Conservation (phyloP, 2,797 vertebrate genomes). For the Sebastes matsubarae region DNA sequence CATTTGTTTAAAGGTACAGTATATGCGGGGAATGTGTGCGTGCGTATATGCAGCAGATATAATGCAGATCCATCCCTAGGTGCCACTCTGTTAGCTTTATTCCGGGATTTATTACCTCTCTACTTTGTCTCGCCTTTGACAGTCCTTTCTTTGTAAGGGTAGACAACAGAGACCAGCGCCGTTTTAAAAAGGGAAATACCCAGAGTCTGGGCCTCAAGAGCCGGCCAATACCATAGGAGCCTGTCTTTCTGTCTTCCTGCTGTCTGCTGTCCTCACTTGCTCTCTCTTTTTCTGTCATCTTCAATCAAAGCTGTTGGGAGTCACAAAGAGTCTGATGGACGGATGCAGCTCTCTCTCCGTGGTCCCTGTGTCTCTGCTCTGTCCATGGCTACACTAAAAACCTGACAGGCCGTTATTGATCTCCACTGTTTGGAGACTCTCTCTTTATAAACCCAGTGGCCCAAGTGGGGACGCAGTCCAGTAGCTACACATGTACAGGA, state of each 20-base stretch:
- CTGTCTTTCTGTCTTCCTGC: slow-evolving; percentile 21
- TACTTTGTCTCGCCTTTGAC: slow-evolving; percentile 42
- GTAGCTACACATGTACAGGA: not conserved
- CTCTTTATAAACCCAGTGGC: slow-evolving; percentile 35
- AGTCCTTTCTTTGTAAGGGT: slow-evolving; percentile 37
- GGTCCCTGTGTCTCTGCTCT: slow-evolving; percentile 55
- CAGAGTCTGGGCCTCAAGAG: slow-evolving; percentile 23
- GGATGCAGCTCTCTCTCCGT: slow-evolving; percentile 41
- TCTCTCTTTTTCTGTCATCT: slow-evolving; percentile 66
- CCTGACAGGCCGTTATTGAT: slow-evolving; percentile 75
- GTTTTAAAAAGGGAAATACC: slow-evolving; percentile 43
- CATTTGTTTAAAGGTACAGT: slow-evolving; percentile 36
- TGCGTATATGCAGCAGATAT: slow-evolving; percentile 2
- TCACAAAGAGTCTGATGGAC: slow-evolving; percentile 60
- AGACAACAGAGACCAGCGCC: slow-evolving; percentile 20
- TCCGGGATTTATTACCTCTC: slow-evolving; percentile 35
- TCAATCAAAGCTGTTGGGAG: slow-evolving; percentile 65
- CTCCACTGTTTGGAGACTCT: slow-evolving; percentile 52
- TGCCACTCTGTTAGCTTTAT: slow-evolving; percentile 23
- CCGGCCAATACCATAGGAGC: slow-evolving; percentile 19
- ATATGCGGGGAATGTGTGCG: slow-evolving; percentile 17
- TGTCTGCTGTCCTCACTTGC: slow-evolving; percentile 19
- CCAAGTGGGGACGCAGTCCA: slow-evolving; percentile 13
- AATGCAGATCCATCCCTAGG: slow-evolving; percentile 46
- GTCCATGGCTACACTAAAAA: slow-evolving; percentile 63